phyloP scores from a whole-genome alignment of 2,888 invertebrate species.

The Drosophila demipolita region DNA sequence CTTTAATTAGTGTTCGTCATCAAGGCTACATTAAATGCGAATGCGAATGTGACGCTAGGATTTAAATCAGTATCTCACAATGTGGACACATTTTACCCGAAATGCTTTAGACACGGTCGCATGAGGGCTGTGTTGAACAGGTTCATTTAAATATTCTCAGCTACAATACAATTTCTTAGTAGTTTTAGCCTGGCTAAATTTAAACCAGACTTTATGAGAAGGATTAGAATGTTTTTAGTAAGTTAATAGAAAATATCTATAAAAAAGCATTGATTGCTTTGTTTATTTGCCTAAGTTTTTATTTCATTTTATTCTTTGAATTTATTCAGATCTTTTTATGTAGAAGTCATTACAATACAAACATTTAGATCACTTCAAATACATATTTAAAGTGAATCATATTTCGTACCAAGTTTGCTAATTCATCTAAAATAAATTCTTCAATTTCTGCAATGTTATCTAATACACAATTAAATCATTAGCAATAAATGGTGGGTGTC shows the following conservation, averaged over 20 bases:
- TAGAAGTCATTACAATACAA: neutral
- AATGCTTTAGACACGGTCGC: conserved; percentile 51
- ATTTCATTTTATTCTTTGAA: neutral
- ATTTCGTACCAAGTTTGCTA: neutral
- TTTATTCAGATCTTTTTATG: neutral
- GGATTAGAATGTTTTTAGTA: neutral
- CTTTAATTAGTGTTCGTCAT: conserved; percentile 75
- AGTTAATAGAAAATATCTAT: neutral
- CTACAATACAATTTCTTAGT: neutral
- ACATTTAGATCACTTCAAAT: neutral
- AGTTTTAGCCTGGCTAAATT: neutral
- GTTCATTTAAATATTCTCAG: conserved; percentile 11
- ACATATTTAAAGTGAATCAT: neutral
- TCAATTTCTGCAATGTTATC: neutral
- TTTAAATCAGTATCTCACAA: conserved; percentile 33
- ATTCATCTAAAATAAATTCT: neutral
- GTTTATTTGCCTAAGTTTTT: neutral
- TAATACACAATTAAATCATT: neutral
- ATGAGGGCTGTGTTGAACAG: conserved; percentile 1
- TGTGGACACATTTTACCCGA: conserved; percentile 24
- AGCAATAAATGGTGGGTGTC: neutral
- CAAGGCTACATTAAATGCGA: conserved; percentile 72
- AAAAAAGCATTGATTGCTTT: neutral
- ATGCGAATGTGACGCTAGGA: conserved; percentile 35
- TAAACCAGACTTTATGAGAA: neutral